Evolutionary conservation across 2,113 vertebrate species (phyloP).

Genomic region (Otocyon megalotis): DNA sequence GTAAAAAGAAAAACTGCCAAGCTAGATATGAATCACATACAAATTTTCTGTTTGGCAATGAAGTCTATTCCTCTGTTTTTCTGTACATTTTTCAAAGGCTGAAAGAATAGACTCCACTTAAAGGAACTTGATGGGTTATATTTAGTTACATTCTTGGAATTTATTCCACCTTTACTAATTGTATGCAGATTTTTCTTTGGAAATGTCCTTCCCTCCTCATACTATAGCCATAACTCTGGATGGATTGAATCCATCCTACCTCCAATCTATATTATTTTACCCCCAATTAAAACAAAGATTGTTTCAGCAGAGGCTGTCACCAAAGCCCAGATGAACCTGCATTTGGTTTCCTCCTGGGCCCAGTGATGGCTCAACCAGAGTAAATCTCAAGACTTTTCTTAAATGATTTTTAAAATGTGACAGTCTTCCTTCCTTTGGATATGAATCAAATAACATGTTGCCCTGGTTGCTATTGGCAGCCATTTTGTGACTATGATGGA

Average conservation of each 20-base stretch:
- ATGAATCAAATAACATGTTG: not conserved
- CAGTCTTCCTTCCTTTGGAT: not conserved
- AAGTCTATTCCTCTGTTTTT: not conserved
- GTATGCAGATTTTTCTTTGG: not conserved
- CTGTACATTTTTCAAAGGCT: not conserved
- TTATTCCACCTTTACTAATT: not conserved
- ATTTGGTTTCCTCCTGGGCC: not conserved
- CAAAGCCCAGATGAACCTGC: not conserved
- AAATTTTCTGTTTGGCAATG: not conserved
- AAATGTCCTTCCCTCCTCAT: not conserved
- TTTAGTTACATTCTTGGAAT: not conserved
- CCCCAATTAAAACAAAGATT: not conserved
- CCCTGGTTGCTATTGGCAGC: not conserved
- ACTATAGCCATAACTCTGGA: not conserved
- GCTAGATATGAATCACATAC: constrained; percentile 24
- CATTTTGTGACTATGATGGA: not conserved
- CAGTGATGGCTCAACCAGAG: not conserved
- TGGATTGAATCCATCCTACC: not conserved
- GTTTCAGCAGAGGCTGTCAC: not conserved
- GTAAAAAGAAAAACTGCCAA: constrained; percentile 16
- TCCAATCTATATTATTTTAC: not conserved
- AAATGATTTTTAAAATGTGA: not conserved
- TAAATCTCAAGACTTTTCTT: not conserved
- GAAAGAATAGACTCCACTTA: not conserved
- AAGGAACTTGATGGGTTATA: not conserved